Base-by-base conservation (phyloP, 2,888 invertebrate genomes). In the Crematogaster levior region DNA sequence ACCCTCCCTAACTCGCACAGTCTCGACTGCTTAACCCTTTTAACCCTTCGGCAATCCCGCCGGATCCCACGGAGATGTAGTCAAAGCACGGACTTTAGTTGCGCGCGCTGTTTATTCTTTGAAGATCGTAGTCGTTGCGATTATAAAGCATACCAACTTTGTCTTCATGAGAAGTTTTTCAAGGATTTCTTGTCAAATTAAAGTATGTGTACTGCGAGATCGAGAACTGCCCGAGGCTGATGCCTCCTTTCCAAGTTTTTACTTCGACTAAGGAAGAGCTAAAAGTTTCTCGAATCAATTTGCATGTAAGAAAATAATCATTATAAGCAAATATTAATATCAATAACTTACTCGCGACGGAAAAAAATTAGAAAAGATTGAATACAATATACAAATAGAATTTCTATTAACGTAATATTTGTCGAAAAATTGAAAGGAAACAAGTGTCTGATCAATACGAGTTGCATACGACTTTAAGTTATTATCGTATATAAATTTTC, bases 21-120 rank as follows among this genome's bases (percentile, higher is more conserved):
- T 74, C 80, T 74, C 60, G 60, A 74, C 80, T 81, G 73, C 74
- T 81, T 81, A 81, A 81, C 80, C 80, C 74, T 81, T 81, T 81
- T 81, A 81, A 81, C 73, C 77, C 77, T 79, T 79, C 68, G 77
- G 56, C 77, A 79, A 68, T 79, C 77, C 68, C 68, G 68, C 34
- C 56, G 68, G 68, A 79, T 79, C 77, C 77, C 56, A 79, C 77
- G 77, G 56, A 68, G 68, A 79, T 68, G 68, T 77, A 77, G 77
- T 79, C 77, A 79, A 79, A 68, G 68, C 77, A 68, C 56, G 43
- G 77, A 56, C 77, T 68, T 68, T 56, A 58, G 21, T 4, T 37
- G 60, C 46, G 73, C n/a, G 65, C 51, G 43, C 30, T 12, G 56
- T 68, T 79, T 79, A 56, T 79, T 56, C 68, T 79, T 79, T 58